Conservation (phyloP, 2,797 vertebrate genomes). For the Hippopotamyrus pictus region DNA sequence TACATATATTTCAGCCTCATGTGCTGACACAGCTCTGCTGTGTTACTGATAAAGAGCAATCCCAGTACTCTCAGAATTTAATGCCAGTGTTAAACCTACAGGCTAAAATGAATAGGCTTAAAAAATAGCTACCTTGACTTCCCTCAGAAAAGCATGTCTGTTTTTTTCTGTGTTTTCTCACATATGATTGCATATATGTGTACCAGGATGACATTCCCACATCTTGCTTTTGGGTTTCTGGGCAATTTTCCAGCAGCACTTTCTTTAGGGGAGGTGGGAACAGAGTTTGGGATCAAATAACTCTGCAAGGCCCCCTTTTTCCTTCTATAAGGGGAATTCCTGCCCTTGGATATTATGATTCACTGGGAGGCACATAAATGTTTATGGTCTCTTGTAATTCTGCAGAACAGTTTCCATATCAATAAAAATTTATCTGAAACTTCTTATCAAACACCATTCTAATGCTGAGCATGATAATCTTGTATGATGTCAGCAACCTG, state of each 20-base stretch:
- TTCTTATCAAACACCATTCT: not conserved
- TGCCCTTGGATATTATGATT: not conserved
- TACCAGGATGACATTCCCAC: not conserved
- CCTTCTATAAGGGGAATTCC: not conserved
- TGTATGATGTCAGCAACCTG: not conserved
- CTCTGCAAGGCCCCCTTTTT: not conserved
- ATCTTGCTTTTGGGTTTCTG: not conserved
- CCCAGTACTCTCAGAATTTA: not conserved
- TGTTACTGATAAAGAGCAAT: not conserved
- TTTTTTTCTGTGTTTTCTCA: not conserved
- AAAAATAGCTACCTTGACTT: not conserved
- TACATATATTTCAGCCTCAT: not conserved
- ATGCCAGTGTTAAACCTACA: not conserved
- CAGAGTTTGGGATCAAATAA: not conserved
- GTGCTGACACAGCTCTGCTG: not conserved
- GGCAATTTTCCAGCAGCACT: not conserved
- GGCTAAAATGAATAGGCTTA: not conserved
- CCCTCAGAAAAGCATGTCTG: not conserved
- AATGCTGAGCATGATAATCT: not conserved
- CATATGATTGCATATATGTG: not conserved
- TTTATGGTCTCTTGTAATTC: not conserved
- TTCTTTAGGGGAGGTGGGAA: not conserved
- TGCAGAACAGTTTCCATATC: not conserved
- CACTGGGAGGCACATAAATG: not conserved
- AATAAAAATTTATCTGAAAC: not conserved